Evolutionary conservation across 2,113 vertebrate genomes (phyloP).

Genomic region (Rhodinocichla rosea): DNA sequence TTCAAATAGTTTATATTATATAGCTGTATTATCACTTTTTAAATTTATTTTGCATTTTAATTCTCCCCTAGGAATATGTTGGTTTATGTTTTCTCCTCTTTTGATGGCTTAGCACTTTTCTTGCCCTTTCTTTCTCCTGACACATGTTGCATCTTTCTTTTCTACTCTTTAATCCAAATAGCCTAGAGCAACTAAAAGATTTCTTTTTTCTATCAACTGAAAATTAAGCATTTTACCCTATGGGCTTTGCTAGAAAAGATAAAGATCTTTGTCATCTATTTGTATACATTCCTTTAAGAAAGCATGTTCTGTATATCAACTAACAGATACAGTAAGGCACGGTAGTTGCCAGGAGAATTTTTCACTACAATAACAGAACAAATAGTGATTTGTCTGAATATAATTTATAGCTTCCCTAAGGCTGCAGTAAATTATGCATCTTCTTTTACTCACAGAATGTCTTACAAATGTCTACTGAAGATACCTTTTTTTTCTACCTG

Average conservation of each 20-base stretch:
- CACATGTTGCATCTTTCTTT: neutral
- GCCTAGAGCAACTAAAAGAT: neutral
- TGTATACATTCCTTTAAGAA: conserved; percentile 4
- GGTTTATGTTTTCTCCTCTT: neutral
- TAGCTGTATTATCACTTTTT: neutral
- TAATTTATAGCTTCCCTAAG: conserved; percentile 28
- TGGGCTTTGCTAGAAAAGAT: neutral
- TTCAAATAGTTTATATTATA: neutral
- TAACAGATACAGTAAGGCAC: neutral
- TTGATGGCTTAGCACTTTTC: neutral
- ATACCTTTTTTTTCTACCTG: neutral
- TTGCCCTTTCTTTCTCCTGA: neutral
- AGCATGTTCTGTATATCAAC: neutral
- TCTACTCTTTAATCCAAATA: neutral
- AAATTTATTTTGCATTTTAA: neutral
- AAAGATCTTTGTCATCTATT: neutral
- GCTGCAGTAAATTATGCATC: conserved; percentile 28
- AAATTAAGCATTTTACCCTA: neutral
- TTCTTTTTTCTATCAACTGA: neutral
- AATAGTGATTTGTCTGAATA: conserved; percentile 47
- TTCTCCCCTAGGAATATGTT: neutral
- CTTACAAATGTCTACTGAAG: conserved; percentile 1
- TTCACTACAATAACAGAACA: conserved; percentile 15
- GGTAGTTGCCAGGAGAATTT: neutral
- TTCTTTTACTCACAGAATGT: conserved; percentile 17